Evolutionary conservation across 2,888 invertebrate genomes (phyloP), one percentile per base, ranked within the genome.

Genomic region (Selenia dentaria): DNA sequence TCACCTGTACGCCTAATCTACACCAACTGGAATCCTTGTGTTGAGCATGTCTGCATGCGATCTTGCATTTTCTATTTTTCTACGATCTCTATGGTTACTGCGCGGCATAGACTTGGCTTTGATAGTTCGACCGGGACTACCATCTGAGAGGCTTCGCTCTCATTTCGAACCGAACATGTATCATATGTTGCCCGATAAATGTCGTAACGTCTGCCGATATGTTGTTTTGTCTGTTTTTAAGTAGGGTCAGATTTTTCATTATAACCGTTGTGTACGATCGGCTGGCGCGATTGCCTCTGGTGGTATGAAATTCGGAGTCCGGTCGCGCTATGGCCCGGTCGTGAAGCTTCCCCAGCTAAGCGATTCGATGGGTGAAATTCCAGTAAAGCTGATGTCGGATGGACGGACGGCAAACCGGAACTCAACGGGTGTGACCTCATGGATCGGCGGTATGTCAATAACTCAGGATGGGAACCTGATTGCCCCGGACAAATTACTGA

Each of bases 81-180:
- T 89, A 90, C 90, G 90, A 90, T 90, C 87, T 90, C 90, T 90
- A 90, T 90, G 90, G 90, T 90, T 90, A 90, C 90, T 89, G 90
- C 88, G 90, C 85, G 90, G 90, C 90, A 86, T 89, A 90, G 86
- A 84, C 74, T 81, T 88, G 83, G 90, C 90, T 89, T 89, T 78
- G 59, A 80, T 86, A 87, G 83, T 83, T 80, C 79, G 70, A 74
- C 69, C 74, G 79, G 79, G 78, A 79, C 74, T 79, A 75, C 79
- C 79, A 78, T 74, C 67, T 67, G 74, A 73, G 78, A 77, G 84
- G 82, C 82, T 85, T 79, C 31, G 34, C 32, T 52, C 51, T 54
- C 49, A 83, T 67, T 52, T 59, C 61, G 46, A 62, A 66, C 73
- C 70, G 69, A 71, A 70, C 50, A 64, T 67, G 67, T 64, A 67